phyloP scores from a whole-genome alignment of 2,797 vertebrate genomes.

The Streptopelia turtur region DNA sequence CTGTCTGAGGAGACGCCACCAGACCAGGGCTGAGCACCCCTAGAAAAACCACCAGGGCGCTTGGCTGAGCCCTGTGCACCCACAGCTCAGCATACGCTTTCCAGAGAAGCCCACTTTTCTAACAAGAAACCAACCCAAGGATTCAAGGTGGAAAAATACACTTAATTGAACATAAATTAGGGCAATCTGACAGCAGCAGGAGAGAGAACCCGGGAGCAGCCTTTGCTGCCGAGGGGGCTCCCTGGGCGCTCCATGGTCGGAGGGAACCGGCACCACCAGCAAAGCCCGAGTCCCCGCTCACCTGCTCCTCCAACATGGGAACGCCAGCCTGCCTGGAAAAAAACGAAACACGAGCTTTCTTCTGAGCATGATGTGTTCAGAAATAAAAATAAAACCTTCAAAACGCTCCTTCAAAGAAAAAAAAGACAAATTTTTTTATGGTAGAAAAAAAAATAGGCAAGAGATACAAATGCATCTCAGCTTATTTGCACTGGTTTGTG shows the following conservation, averaged over 20 bases:
- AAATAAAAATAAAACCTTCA: slow-evolving; percentile 7
- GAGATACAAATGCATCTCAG: background rate
- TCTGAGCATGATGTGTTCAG: background rate
- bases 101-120: background rate
- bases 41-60: no score
- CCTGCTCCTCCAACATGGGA: fast-evolving
- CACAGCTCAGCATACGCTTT: background rate
- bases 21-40: no score
- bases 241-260: fast-evolving
- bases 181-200: background rate
- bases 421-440: background rate
- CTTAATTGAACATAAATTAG: background rate
- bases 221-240: background rate
- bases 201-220: background rate
- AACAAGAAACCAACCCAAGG: background rate
- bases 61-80: background rate
- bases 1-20: background rate
- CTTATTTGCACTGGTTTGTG: background rate
- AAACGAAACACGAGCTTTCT: background rate
- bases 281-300: background rate
- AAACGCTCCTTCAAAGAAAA: background rate
- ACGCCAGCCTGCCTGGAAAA: background rate
- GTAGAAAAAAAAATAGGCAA: background rate
- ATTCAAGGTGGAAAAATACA: background rate
- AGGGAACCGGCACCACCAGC: background rate